These are phyloP conservation scores for Caenorhabditis becei DNA, from an alignment of 2,888 invertebrate genomes.

Conservation along the genomic window DNA sequence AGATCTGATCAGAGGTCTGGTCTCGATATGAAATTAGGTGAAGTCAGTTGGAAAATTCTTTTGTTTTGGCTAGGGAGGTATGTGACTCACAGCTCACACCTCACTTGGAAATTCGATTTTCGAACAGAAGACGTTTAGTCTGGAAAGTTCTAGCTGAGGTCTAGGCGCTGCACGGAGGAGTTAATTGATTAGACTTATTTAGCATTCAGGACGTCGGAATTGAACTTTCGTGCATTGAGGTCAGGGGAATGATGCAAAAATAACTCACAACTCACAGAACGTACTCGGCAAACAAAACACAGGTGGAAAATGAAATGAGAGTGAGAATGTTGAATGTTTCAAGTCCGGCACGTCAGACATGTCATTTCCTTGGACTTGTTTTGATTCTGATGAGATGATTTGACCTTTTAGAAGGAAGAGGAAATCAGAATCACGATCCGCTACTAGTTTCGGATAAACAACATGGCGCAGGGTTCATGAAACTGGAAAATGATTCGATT, in stretches of 20 bases:
- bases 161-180: no score
- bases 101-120: no score
- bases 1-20: conserved; percentile 4
- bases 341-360: background rate
- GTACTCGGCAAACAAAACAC: conserved; percentile 1
- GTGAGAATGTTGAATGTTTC: background rate
- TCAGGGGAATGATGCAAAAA: background rate
- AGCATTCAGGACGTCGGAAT: background rate
- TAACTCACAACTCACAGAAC: conserved; percentile 8
- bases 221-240: no score
- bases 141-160: no score
- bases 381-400: background rate
- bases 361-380: conserved; percentile 3
- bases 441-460: no score
- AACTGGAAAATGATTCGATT: conserved; percentile 55
- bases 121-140: no score
- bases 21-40: conserved; percentile 3
- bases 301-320: background rate
- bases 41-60: conserved; percentile 1
- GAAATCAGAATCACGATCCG: conserved; percentile 29
- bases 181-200: background rate
- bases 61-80: background rate
- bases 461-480: conserved; percentile 35
- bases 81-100: background rate
- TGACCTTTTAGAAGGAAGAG: conserved; percentile 39